Percentiles rank a stretch among this genome's conserved stretches.
Conservation (phyloP, 1,140 invertebrate genomes). For the Metaphire vulgaris region DNA sequence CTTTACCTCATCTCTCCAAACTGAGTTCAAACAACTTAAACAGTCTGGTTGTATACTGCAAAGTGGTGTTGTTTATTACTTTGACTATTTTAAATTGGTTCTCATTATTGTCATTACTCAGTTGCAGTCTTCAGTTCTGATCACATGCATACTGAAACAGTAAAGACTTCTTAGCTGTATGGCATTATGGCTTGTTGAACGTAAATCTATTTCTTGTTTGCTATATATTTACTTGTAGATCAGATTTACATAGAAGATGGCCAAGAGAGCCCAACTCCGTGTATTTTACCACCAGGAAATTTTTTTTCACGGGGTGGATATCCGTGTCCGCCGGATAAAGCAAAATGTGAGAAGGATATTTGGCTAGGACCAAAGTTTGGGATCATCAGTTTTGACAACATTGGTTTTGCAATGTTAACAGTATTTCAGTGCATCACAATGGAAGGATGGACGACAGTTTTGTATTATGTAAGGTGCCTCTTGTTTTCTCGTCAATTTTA, state of each 20-base stretch:
- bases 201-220: too few species aligned
- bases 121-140: too few species aligned
- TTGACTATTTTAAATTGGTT: too few species aligned
- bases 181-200: too few species aligned
- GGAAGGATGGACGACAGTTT: conserved; percentile 99
- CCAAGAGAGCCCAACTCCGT: conserved; percentile 27
- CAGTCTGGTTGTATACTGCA: too few species aligned
- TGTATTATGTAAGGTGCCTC: conserved; percentile 98
- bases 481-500: too few species aligned
- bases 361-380: conserved; percentile 98
- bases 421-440: conserved; percentile 99
- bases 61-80: too few species aligned
- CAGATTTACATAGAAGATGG: conserved; percentile 35
- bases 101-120: too few species aligned
- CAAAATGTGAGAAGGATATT: conserved; percentile 56
- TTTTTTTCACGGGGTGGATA: conserved; percentile 33
- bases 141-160: too few species aligned
- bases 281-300: background rate
- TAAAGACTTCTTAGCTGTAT: too few species aligned
- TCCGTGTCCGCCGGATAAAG: conserved; percentile 41
- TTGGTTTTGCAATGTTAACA: conserved; percentile 99
- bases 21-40: too few species aligned
- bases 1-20: too few species aligned
- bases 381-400: conserved; percentile 99
- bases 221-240: background rate